Evolutionary conservation across 1,140 invertebrate species (phyloP).

Genomic region (Anastrepha obliqua): DNA sequence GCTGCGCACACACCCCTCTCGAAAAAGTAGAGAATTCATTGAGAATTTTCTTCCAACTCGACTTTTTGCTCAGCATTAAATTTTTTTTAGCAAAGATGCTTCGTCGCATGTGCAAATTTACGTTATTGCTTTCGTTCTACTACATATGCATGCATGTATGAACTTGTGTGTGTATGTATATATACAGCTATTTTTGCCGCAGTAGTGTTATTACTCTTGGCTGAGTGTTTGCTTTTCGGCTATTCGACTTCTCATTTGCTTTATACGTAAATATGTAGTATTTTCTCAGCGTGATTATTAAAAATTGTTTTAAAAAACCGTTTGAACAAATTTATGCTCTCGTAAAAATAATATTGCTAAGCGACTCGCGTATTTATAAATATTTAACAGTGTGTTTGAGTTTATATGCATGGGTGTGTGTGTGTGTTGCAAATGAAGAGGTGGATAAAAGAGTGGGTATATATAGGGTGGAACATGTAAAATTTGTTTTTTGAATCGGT

Average conservation of each 20-base stretch:
- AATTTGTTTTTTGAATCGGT: too few relatives aligned
- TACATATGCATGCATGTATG: background rate
- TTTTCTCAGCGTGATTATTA: constrained; percentile 48
- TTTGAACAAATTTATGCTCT: constrained; percentile 47
- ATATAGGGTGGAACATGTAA: too few relatives aligned
- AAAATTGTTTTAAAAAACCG: constrained; percentile 51
- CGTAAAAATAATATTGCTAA: constrained; percentile 37
- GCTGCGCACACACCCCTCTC: background rate
- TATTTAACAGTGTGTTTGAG: background rate
- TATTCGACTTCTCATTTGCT: background rate
- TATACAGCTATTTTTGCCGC: background rate
- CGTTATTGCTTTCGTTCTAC: constrained; percentile 3
- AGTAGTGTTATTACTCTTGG: background rate
- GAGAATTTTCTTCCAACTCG: constrained; percentile 6
- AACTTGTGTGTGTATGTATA: background rate
- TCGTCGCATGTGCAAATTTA: background rate
- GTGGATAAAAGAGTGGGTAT: background rate
- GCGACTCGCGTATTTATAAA: background rate
- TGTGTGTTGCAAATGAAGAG: background rate
- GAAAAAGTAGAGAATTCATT: constrained; percentile 17
- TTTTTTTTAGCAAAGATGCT: background rate
- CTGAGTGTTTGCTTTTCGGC: constrained; percentile 32
- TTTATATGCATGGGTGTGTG: background rate
- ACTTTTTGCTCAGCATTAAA: background rate
- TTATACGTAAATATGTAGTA: background rate